Base-by-base conservation (phyloP, 1,140 invertebrate species). In the Drosophila triauraria region DNA sequence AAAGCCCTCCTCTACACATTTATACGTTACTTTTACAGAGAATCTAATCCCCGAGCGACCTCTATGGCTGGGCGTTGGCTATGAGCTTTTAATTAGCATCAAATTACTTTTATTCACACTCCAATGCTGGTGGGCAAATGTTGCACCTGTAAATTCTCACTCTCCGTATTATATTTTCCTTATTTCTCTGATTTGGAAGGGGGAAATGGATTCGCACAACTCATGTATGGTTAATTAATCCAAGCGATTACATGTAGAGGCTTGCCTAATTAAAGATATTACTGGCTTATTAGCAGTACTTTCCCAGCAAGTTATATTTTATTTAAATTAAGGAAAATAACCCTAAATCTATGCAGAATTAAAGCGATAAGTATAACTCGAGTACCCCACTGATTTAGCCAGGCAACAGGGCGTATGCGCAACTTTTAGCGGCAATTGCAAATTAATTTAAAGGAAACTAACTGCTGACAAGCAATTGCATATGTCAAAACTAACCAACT, bases 41-140 rank as follows among this genome's bases (percentile, higher is more conserved):
- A 15, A 8, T 30, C 57, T 32, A 78, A 62, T 74, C 47, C 57
- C 56, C 58, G 32, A 54, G 25, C 59, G 46, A 60, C 32, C 58
- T 60, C 51, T 57, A 61, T 72, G 69, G 59, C n/a, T n/a, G n/a
- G n/a, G n/a, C n/a, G n/a, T n/a, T 72, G 69, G 59, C 51, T 57
- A 61, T 72, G 69, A 59, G 69, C 80, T 78, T 69, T 85, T 88
- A 88, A 88, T 88, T 88, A 88, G 81, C 85, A 88, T 88, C 80
- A 79, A 85, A 88, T 88, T 88, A 88, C 81, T 85, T 90, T 82
- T 81, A 79, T 85, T 90, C 68, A 81, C 85, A 81, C 67, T 53
- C 40, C 81, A 90, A 58, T 87, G 77, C 53, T 40, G 38, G 2
- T 27, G 23, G 30, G 43, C 64, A 68, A 43, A 48, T 64, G 78